Evolutionary conservation across 2,888 invertebrate genomes (phyloP), one percentile per base, ranked within the genome.

Genomic region (Nudaria mundana): DNA sequence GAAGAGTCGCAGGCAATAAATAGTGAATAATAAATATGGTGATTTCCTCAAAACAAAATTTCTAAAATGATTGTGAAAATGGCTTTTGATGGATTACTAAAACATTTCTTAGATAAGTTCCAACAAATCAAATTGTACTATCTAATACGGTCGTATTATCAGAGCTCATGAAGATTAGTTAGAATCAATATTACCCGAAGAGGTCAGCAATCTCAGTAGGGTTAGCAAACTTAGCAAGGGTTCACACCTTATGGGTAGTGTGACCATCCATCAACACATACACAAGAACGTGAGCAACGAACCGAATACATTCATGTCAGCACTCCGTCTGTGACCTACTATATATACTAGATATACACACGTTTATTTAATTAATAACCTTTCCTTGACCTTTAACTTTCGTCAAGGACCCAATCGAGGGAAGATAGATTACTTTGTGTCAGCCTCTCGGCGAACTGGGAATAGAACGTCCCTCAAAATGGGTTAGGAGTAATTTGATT

Each of bases 321-420:
- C 23, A 11, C 39, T 33, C 16, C 25, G 11, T 37, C 28, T 10
- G 10, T 18, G 20, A 30, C 29, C 37, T 41, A 37, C 26, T 20
- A 25, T 30, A 32, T 32, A 28, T 12, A 26, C 14, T 13, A 18
- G 31, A 25, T 30, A 32, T 32, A 28, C 12, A 26, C 14, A 18
- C 26, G 31, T 32, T 25, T 35, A 31, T 35, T 13, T 36, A 36
- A 40, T 40, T 40, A 36, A 36, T 40, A 31, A 22, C 16, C 28
- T 32, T 23, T 4, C 16, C n/a, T 10, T 25, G 11, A 14, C 37
- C 36, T 37, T 24, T 16, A 32, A 15, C 30, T 22, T 11, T n/a
- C 13, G 25, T 23, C 23, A 23, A 29, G 39, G 29, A 22, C 6
- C 18, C 28, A 41, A 41, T 41, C 36, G 26, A 15, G 16, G n/a